Evolutionary conservation across 2,797 vertebrate species (phyloP), one percentile per base, ranked within the genome.

Genomic region (Hypotaenidia okinawae): DNA sequence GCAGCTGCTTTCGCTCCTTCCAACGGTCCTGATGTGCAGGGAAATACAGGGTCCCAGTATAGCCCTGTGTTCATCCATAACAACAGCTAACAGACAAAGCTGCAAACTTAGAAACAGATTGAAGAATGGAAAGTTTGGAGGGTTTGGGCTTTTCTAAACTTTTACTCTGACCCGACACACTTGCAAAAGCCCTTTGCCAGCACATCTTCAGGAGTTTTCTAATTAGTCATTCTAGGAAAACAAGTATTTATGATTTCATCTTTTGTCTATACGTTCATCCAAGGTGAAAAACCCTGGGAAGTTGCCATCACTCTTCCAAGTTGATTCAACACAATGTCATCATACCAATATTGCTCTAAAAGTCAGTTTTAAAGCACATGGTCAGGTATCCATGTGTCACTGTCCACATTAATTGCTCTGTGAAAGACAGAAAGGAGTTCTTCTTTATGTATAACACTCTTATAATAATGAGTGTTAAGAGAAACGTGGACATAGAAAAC

Each of bases 271-370:
- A 76, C 69, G 67, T 83, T 94, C 66, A 85, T 23, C 45, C 49
- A 74, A 91, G 72, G 41, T 91, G 61, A 95, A 83, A 76, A 86
- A 64, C 23, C 54, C 89, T 75, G 55, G 33, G 51, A 91, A 75
- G 27, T 15, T 91, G 67, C 73, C 37, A n/a, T 78, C 3, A 22
- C 8, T 93, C 33, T 91, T 87, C 58, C 6, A 21, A 78, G 32
- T 80, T 82, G 62, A 76, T 76, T 77, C 61, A 57, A 64, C 3
- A 5, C 35, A 55, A 89, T 84, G 39, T 41, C 57, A 69, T 51
- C 23, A 18, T 37, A 88, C 5, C 6, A 61, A 37, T 54, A 70
- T 78, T 72, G n/a, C 37, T 86, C n/a, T 72, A 69, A 75, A 94
- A 86, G n/a, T 82, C 74, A 70, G 23, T 47, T 83, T 83, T 45